Evolutionary conservation across 2,888 invertebrate genomes (phyloP).

Genomic region (Zygaena filipendulae): DNA sequence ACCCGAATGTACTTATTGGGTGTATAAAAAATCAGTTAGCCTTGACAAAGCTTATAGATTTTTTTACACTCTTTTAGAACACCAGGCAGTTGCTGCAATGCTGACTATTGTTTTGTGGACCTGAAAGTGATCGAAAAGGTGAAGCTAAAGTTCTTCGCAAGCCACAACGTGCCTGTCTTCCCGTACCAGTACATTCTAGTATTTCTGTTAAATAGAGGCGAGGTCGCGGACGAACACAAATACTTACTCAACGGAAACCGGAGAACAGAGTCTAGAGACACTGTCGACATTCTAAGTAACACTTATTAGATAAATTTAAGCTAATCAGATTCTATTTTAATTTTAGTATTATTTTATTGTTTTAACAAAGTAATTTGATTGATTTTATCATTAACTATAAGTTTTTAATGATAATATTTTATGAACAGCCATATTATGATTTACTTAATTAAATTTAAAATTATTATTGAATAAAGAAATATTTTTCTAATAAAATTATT

Average conservation of each 20-base stretch:
- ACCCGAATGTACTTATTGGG: no score
- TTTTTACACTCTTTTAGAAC: no score
- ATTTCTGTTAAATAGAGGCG: constrained; percentile 46
- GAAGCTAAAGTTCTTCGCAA: constrained; percentile 52
- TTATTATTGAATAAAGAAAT: no score
- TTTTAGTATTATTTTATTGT: constrained; percentile 1
- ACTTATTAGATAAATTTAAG: no score
- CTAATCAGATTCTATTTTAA: no score
- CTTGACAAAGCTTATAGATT: no score
- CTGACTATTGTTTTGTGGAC: constrained; percentile 59
- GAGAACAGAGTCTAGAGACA: constrained; percentile 35
- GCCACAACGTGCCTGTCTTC: constrained; percentile 56
- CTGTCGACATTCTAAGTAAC: constrained; percentile 45
- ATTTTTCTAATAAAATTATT: no score
- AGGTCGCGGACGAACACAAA: constrained; percentile 48
- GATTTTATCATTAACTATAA: no score
- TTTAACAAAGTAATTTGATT: constrained; percentile 1
- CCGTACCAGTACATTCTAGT: constrained; percentile 58
- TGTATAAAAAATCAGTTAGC: no score
- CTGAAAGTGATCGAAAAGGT: constrained; percentile 60
- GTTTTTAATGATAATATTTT: no score
- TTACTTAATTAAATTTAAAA: no score
- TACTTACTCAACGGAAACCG: constrained; percentile 54
- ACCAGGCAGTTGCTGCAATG: constrained; percentile 56
- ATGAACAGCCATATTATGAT: no score